Conservation (phyloP, 2,888 invertebrate species). For the Catocala nupta region DNA sequence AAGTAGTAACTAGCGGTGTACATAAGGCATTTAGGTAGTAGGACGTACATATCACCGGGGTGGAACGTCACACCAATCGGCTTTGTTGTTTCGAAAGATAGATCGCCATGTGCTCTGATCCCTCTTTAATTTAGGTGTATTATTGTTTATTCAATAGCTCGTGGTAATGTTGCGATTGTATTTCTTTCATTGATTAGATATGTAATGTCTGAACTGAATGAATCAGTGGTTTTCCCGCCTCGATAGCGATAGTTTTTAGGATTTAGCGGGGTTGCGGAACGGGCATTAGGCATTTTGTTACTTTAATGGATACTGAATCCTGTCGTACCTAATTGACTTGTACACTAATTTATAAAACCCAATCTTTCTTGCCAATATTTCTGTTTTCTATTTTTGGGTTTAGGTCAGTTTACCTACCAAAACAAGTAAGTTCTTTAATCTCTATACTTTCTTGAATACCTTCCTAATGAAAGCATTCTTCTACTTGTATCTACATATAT, state of each 20-base stretch:
- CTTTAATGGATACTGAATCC: no score
- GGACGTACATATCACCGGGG: conserved; percentile 87
- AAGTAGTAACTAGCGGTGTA: conserved; percentile 87
- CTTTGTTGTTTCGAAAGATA: conserved; percentile 87
- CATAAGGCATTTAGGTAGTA: conserved; percentile 88
- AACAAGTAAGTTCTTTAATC: no score
- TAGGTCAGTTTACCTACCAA: no score
- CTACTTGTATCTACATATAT: no score
- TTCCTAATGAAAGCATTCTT: no score
- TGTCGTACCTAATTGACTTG: no score
- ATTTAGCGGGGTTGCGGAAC: conserved; percentile 6
- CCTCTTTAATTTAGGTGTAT: conserved; percentile 73
- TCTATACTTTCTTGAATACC: no score
- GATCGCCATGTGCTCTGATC: conserved; percentile 84
- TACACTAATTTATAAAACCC: no score
- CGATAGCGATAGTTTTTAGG: conserved; percentile 19
- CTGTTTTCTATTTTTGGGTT: no score
- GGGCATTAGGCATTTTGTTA: neutral
- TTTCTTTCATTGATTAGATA: conserved; percentile 48
- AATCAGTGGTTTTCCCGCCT: conserved; percentile 18
- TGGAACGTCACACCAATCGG: conserved; percentile 87
- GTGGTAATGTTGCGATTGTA: conserved; percentile 42
- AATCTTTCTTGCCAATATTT: no score
- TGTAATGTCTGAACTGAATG: conserved; percentile 27
- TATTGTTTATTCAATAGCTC: conserved; percentile 57